Base-by-base conservation (phyloP, 2,888 invertebrate species). In the Uloborus plumipes region DNA sequence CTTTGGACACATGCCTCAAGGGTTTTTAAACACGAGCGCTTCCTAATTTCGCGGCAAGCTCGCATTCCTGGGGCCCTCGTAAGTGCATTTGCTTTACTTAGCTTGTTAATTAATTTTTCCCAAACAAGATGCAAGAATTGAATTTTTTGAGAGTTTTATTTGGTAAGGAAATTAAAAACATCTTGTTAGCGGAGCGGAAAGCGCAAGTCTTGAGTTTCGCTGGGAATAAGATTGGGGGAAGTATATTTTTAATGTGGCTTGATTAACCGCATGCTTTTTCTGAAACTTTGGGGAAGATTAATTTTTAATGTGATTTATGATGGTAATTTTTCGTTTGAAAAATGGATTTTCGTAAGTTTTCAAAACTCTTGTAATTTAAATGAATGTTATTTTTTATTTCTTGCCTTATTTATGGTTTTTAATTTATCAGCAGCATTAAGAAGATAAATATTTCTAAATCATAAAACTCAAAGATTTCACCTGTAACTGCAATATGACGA, bases 41-140 rank as follows among this genome's bases (percentile, higher is more conserved):
- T 49, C 64, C 47, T n/a, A 49, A 49, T 64, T 39, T 20, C 49
- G n/a, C 31, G 39, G 31, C 26, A 39, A 39, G 26, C 26, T 39
- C 9, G 15, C 39, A 62, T 39, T 62, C 61, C 31, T 22, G 47
- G 64, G 64, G 14, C 47, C 11, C 4, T 15, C 26, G 47, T 81
- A 74, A 74, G 80, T 74, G 74, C 74, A 74, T 80, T 80, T 80
- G 49, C 80, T 58, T 62, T 70, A 65, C 74, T 74, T 75, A 71
- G 59, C 55, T 31, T 75, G 65, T 74, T 81, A 81, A 81, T 81
- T 81, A 81, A 81, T 81, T 81, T 75, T 81, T 74, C 55, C 50
- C 58, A 64, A 71, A 70, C 74, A 69, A 49, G 69, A 70, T 74
- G 50, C 58, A 6, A 16, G 39, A 81, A 74, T 64, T 50, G 69